Conservation (phyloP, 2,888 invertebrate species). For the Ophonus ardosiacus region DNA sequence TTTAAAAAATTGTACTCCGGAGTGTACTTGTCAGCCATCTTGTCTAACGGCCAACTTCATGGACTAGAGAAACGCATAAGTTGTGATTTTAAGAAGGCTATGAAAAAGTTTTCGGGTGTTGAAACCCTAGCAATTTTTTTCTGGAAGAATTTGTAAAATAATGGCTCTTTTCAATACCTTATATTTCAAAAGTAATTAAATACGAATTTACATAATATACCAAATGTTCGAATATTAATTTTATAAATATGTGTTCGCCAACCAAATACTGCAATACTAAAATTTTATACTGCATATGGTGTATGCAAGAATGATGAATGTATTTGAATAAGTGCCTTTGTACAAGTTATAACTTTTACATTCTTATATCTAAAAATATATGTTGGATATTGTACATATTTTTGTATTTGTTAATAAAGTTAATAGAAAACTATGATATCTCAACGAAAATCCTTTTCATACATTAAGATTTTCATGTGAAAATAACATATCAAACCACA, state of each 20-base stretch:
- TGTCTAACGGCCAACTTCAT: no score
- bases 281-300: neutral
- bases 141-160: no score
- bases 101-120: no score
- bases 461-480: no score
- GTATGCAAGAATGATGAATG: no score
- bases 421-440: slow-evolving; percentile 46
- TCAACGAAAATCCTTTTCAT: neutral
- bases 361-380: slow-evolving; percentile 55
- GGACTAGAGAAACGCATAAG: no score
- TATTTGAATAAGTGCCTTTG: neutral
- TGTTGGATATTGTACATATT: slow-evolving; percentile 62
- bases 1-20: no score
- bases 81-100: no score
- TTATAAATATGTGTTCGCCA: slow-evolving; percentile 51
- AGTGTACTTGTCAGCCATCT: no score
- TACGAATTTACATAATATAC: slow-evolving; percentile 34
- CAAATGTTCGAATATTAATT: slow-evolving; percentile 39
- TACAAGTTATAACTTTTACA: slow-evolving; percentile 29
- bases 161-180: no score
- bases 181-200: neutral
- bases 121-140: no score
- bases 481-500: no score
- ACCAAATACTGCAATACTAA: slow-evolving; percentile 57
- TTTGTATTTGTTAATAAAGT: slow-evolving; percentile 63